Evolutionary conservation across 2,888 invertebrate species (phyloP).

Genomic region (Tortricodes alternella): DNA sequence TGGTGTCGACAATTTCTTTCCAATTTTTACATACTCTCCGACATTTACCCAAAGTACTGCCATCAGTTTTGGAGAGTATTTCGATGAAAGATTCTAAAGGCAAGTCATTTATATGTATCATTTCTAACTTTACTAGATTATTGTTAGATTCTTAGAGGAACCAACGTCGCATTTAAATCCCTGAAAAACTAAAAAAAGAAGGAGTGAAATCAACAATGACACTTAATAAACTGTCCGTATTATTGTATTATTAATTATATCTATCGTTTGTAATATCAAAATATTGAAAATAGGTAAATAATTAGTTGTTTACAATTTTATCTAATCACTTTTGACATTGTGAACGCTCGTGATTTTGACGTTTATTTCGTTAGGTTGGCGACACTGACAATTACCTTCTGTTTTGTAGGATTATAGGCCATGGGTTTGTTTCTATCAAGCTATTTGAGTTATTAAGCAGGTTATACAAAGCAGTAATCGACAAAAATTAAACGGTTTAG

Average conservation of each 20-base stretch:
- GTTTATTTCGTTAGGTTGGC: slow-evolving; percentile 41
- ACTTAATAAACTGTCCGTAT: not conserved
- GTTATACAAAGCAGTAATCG: too few species aligned
- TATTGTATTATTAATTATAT: not conserved
- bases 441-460: too few species aligned
- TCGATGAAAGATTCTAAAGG: slow-evolving; percentile 65
- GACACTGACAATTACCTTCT: not conserved
- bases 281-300: not conserved
- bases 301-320: slow-evolving; percentile 45
- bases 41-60: slow-evolving; percentile 56
- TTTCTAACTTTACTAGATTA: slow-evolving; percentile 37
- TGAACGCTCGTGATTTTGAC: slow-evolving; percentile 62
- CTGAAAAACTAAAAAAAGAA: not conserved
- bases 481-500: too few species aligned
- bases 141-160: not conserved
- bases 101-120: slow-evolving; percentile 43
- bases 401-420: too few species aligned
- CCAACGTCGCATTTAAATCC: not conserved
- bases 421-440: too few species aligned
- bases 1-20: slow-evolving; percentile 56
- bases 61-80: slow-evolving; percentile 58
- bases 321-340: slow-evolving; percentile 33
- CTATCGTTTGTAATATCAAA: not conserved
- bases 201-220: not conserved
- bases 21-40: slow-evolving; percentile 62